Evolutionary conservation across 2,888 invertebrate genomes (phyloP).

Genomic region (Abrostola triplasia): DNA sequence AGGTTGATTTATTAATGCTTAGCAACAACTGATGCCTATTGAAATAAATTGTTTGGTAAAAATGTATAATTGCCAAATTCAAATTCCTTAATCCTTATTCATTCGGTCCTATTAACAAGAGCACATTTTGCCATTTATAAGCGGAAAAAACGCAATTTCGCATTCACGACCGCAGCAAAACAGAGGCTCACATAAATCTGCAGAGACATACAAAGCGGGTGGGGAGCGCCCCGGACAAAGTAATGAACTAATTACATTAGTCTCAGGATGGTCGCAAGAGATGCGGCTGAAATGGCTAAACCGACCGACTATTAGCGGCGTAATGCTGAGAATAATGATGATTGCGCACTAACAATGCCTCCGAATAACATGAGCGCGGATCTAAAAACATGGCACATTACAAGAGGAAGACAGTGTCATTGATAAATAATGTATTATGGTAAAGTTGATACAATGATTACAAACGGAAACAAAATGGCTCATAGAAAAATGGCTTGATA

Average conservation of each 20-base stretch:
- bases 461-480: not conserved
- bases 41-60: conserved; percentile 24
- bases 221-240: conserved; percentile 76
- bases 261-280: conserved; percentile 69
- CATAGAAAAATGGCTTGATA: too few relatives aligned
- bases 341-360: conserved; percentile 62
- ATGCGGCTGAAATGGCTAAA: conserved; percentile 75
- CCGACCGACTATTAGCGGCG: conserved; percentile 70
- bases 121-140: conserved; percentile 67
- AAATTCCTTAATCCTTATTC: conserved; percentile 60
- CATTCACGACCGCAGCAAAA: conserved; percentile 73
- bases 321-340: conserved; percentile 68
- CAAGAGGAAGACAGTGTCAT: conserved; percentile 2
- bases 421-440: too few relatives aligned
- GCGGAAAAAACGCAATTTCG: conserved; percentile 69
- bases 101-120: conserved; percentile 61
- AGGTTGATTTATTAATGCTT: conserved; percentile 40
- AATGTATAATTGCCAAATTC: conserved; percentile 52
- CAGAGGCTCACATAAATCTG: conserved; percentile 79
- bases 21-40: conserved; percentile 43
- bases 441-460: too few relatives aligned
- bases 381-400: conserved; percentile 19
- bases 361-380: conserved; percentile 50
- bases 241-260: conserved; percentile 87
- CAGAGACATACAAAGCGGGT: conserved; percentile 72